Base-by-base conservation (phyloP, 2,113 vertebrate genomes). In the Columbina picui region DNA sequence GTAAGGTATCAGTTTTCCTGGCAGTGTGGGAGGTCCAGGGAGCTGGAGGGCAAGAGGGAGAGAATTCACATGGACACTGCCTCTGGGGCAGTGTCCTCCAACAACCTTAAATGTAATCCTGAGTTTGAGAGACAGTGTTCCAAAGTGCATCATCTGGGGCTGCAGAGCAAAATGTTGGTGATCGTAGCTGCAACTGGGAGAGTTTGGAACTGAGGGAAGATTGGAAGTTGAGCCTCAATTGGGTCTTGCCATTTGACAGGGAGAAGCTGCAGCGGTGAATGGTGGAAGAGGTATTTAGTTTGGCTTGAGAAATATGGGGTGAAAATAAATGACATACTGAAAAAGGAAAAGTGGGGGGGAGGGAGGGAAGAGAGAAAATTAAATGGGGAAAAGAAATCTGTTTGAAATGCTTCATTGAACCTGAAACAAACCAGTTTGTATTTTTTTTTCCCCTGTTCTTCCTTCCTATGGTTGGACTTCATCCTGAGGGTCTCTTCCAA, bases 321-420 rank as follows among this genome's bases (percentile, higher is more conserved):
- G 16, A 32, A 78, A 85, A 53, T 32, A 17, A 50, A 7, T 25
- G 74, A 64, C 69, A 27, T 45, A 50, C 11, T 3, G 30, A 25
- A 55, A 73, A 59, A 52, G 9, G 7, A 19, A 9, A 0, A 1
- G 0, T n/a, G n/a, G 5, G 2, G 18, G 3, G 1, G 6, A 0
- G 12, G 23, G 2, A 5, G 9, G 2, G 3, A 4, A 25, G 14
- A 41, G 19, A 43, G 5, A 4, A 12, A 4, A 11, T 63, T 19
- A 53, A 6, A 25, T 6, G 10, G 23, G 2, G 14, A 57, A 49
- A 34, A 81, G 13, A 71, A 12, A 7, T 53, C 6, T 4, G 8
- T 53, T 49, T 0, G 1, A 76, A 57, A 36, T 65, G 52, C 3
- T 56, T 73, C 2, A 12, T 61, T 53, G 27, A 78, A 18, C 16